phyloP scores from a whole-genome alignment of 2,797 vertebrate species.

The Sphenopsis melanotis region DNA sequence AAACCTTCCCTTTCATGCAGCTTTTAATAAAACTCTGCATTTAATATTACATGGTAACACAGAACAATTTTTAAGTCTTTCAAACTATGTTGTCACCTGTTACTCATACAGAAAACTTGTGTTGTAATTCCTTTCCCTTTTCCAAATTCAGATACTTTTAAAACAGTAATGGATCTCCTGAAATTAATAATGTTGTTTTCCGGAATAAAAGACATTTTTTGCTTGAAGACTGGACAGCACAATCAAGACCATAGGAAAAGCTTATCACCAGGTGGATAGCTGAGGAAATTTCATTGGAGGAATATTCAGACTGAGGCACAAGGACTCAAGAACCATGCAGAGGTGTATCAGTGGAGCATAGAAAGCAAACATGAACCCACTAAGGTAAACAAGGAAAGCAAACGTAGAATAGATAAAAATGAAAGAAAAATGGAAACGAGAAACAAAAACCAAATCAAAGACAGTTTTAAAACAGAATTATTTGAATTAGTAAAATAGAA shows the following conservation, averaged over 20 bases:
- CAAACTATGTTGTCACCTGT: neutral
- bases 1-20: neutral
- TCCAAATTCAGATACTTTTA: neutral
- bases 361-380: neutral
- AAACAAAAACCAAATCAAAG: neutral
- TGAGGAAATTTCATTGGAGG: neutral
- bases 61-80: neutral
- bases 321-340: neutral
- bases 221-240: neutral
- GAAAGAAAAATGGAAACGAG: neutral
- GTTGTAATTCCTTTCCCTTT: neutral
- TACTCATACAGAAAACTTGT: neutral
- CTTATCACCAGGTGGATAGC: neutral
- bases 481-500: neutral
- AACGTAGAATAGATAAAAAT: neutral
- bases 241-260: neutral
- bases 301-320: neutral
- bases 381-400: neutral
- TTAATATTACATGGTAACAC: neutral
- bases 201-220: neutral
- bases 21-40: neutral
- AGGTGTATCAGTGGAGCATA: accelerated
- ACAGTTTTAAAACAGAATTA: neutral
- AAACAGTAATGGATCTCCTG: neutral
- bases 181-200: neutral